phyloP scores from a whole-genome alignment of 2,797 vertebrate species.

The Thalassophryne amazonica region DNA sequence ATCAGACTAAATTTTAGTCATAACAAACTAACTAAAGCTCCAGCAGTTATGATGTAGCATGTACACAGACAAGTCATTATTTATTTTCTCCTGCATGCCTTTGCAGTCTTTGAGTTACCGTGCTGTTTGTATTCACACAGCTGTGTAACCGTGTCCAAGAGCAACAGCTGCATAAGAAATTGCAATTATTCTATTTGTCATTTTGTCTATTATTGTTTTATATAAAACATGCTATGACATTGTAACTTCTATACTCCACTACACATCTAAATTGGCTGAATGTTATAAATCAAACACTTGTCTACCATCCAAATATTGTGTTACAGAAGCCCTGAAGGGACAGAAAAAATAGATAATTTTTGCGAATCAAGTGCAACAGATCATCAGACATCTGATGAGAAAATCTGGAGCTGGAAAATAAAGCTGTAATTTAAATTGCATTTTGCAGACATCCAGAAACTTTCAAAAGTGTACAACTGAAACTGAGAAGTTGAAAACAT shows the following conservation, averaged over 20 bases:
- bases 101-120: slow-evolving; percentile 35
- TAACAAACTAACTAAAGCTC: slow-evolving; percentile 34
- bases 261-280: not conserved
- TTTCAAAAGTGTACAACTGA: too few relatives aligned
- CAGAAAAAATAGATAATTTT: too few relatives aligned
- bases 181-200: not conserved
- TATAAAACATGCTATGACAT: not conserved
- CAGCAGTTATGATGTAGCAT: slow-evolving; percentile 13
- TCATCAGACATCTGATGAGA: too few relatives aligned
- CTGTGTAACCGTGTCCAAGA: not conserved
- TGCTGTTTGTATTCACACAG: slow-evolving; percentile 28
- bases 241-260: too few relatives aligned
- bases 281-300: not conserved
- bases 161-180: not conserved
- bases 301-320: slow-evolving; percentile 21
- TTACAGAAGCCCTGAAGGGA: too few relatives aligned
- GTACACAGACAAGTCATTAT: slow-evolving; percentile 41
- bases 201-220: not conserved
- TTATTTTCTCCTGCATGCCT: slow-evolving; percentile 50
- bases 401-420: too few relatives aligned
- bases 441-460: too few relatives aligned
- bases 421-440: too few relatives aligned
- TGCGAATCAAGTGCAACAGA: too few relatives aligned
- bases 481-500: too few relatives aligned
- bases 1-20: slow-evolving; percentile 38